A percentile compares a stretch with the other conserved stretches of the same genome.
These are phyloP conservation scores for Seriola aureovittata DNA, from an alignment of 2,113 vertebrate species.

Conservation along the genomic window DNA sequence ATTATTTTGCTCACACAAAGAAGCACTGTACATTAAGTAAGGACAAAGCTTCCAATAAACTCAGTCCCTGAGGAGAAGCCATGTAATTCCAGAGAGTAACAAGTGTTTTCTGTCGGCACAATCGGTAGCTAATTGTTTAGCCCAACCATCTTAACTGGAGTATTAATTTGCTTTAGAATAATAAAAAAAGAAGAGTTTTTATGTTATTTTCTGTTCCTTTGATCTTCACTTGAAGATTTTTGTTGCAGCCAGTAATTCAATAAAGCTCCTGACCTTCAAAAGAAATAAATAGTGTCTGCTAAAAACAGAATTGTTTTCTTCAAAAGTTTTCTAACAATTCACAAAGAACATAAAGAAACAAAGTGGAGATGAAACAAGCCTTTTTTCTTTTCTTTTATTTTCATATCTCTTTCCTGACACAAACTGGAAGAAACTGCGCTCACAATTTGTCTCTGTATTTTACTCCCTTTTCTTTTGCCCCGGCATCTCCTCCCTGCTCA, in stretches of 20 bases:
- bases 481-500: constrained; percentile 56
- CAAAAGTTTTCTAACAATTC: background rate
- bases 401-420: constrained; percentile 36
- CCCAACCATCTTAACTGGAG: background rate
- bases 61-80: constrained; percentile 11
- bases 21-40: constrained; percentile 1
- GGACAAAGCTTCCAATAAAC: constrained; percentile 25
- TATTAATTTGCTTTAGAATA: constrained; percentile 17
- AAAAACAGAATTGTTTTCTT: background rate
- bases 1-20: constrained; percentile 35
- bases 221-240: constrained; percentile 13
- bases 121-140: constrained; percentile 15
- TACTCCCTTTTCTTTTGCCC: constrained; percentile 30
- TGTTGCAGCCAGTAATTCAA: background rate
- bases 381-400: constrained; percentile 37
- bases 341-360: constrained; percentile 18
- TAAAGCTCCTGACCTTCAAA: constrained; percentile 12
- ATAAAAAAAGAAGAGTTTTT: background rate
- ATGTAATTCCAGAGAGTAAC: constrained; percentile 19
- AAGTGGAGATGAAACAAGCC: constrained; percentile 73
- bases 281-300: constrained; percentile 11
- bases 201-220: constrained; percentile 10
- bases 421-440: constrained; percentile 51
- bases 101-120: constrained; percentile 38
- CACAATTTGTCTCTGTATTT: constrained; percentile 40